These are phyloP conservation scores for Chloroceryle inda DNA, from an alignment of 2,797 vertebrate genomes.

Conservation along the genomic window DNA sequence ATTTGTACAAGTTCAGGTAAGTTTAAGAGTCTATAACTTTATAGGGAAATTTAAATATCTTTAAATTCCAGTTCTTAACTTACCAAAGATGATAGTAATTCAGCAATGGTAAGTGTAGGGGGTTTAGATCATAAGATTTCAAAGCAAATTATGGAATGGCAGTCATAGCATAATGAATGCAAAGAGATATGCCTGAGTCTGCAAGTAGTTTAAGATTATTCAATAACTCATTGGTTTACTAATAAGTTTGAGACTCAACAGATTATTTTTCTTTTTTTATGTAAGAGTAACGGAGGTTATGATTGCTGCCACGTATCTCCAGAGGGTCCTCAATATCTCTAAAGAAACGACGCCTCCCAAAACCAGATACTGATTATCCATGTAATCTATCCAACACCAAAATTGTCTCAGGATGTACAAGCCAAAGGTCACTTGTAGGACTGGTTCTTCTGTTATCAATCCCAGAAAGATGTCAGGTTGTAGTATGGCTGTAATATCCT, in stretches of 20 bases:
- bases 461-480: background rate
- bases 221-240: background rate
- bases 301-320: background rate
- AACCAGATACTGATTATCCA: background rate
- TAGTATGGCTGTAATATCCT: slow-evolving; percentile 10
- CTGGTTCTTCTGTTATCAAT: slow-evolving; percentile 27
- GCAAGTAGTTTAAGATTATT: background rate
- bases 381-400: slow-evolving; percentile 22
- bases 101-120: background rate
- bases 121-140: background rate
- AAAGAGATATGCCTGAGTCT: background rate
- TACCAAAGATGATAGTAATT: background rate
- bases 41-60: background rate
- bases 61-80: background rate
- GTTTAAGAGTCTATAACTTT: background rate
- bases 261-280: background rate
- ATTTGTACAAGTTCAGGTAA: background rate
- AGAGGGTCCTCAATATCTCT: background rate
- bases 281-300: background rate
- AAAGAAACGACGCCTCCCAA: slow-evolving; percentile 1
- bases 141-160: background rate
- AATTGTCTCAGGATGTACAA: background rate
- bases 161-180: background rate
- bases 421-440: slow-evolving; percentile 19
- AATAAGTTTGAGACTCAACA: background rate